Evolutionary conservation across 2,113 vertebrate genomes (phyloP).

Genomic region (Perognathus longimembris): DNA sequence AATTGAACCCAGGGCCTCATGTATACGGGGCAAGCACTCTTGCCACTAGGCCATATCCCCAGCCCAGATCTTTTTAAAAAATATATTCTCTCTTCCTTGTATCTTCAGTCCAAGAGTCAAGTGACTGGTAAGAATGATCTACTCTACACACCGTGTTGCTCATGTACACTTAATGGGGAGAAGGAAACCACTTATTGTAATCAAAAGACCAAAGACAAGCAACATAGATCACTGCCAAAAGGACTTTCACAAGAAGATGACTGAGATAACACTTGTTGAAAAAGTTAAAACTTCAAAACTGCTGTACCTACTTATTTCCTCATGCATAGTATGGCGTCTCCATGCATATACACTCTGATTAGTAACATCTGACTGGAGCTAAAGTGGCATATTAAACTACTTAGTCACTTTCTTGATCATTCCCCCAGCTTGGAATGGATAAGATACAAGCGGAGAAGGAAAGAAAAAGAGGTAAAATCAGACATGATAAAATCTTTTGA

Average conservation of each 20-base stretch:
- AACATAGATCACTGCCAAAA: neutral
- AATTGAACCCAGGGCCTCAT: too few relatives aligned
- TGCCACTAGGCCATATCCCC: too few relatives aligned
- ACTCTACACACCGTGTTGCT: neutral
- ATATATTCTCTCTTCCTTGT: neutral
- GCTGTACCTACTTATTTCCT: neutral
- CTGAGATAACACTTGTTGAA: neutral
- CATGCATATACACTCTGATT: neutral
- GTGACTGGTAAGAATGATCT: neutral
- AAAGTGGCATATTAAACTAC: neutral
- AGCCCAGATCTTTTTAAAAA: too few relatives aligned
- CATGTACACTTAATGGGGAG: neutral
- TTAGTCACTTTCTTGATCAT: constrained; percentile 30
- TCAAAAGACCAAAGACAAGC: neutral
- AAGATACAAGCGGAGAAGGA: too few relatives aligned
- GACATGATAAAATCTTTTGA: neutral
- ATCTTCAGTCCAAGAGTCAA: neutral
- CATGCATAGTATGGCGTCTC: neutral
- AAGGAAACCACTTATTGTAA: neutral
- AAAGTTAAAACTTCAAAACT: neutral
- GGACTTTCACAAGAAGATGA: neutral
- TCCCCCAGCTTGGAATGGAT: neutral
- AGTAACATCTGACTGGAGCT: neutral
- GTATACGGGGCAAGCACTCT: too few relatives aligned
- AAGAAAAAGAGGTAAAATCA: neutral